phyloP scores from a whole-genome alignment of 2,888 invertebrate genomes.

The Pollenia angustigena region DNA sequence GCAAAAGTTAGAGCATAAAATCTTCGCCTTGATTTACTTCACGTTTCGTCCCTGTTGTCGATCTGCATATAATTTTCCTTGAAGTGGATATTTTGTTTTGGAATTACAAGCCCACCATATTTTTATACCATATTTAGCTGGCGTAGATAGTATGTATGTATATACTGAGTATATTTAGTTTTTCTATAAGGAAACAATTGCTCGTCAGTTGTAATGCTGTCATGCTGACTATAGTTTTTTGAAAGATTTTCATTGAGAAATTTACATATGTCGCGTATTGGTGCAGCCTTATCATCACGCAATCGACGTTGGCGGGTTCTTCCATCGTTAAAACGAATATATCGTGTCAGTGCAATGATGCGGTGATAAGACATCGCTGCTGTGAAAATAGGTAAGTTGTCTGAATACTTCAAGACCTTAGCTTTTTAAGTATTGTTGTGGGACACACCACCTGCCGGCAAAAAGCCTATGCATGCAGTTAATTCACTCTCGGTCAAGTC shows the following conservation, averaged over 20 bases:
- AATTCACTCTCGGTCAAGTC: conserved; percentile 50
- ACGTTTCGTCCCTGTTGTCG: background rate
- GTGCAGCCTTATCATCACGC: background rate
- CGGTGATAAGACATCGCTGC: conserved; percentile 62
- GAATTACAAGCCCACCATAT: conserved; percentile 1
- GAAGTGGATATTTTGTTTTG: background rate
- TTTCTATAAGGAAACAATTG: background rate
- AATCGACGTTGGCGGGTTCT: too few relatives aligned
- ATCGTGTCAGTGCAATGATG: conserved; percentile 72
- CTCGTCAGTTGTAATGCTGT: background rate
- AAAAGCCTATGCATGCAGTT: conserved; percentile 56
- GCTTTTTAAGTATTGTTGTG: conserved; percentile 65
- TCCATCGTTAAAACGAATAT: too few relatives aligned
- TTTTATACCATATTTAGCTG: conserved; percentile 2
- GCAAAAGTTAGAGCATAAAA: conserved; percentile 64
- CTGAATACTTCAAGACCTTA: conserved; percentile 41
- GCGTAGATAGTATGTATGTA: background rate
- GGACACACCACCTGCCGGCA: conserved; percentile 60
- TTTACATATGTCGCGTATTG: background rate
- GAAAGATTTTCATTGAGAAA: background rate
- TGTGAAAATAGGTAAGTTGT: conserved; percentile 51
- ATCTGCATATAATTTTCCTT: background rate
- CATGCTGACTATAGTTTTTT: background rate
- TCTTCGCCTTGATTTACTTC: conserved; percentile 8
- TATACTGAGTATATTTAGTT: background rate